Base-by-base conservation (phyloP, 2,113 vertebrate genomes). In the Alethe diademata region DNA sequence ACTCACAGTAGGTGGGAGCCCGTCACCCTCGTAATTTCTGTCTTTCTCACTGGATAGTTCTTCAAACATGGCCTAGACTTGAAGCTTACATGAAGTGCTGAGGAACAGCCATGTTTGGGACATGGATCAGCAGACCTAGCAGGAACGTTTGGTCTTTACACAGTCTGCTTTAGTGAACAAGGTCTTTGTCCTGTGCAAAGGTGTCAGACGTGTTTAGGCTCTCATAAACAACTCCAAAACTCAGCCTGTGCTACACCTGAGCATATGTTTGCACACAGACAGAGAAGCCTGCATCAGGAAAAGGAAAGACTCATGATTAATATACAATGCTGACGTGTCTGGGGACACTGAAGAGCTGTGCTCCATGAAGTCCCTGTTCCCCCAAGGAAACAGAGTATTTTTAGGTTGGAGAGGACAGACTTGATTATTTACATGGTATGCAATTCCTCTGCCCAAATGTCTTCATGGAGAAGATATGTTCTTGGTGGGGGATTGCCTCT, bases 101-200 rank as follows among this genome's bases (percentile, higher is more conserved):
- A 87, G 80, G 51, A 81, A 73, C 4, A 83, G 10, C 24, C 19
- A 12, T 33, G 28, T 48, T 26, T 57, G 62, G 11, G 45, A 40
- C 48, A 69, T 9, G 20, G 61, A n/a, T 81, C 78, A 82, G 48
- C 84, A 94, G 73, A 89, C 53, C 78, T 51, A 56, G n/a, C 17
- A 81, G 61, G 87, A 91, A 83, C 20, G 42, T 80, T 72, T 69
- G n/a, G n/a, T 82, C 81, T 33, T 88, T 61, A 57, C 35, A 14
- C 62, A 57, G 78, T 69, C 85, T 93, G 58, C 67, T 79, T 53
- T 78, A 66, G 50, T 73, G 82, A 93, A 93, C 62, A 86, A 75
- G 74, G 42, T 66, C 90, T 95, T 94, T 95, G 85, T 93, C 54
- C 74, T 31, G 28, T 45, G 66, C 50, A 73, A 79, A 92, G 33